Base-by-base conservation (phyloP, 2,888 invertebrate genomes). In the Pandemis cinnamomeana region DNA sequence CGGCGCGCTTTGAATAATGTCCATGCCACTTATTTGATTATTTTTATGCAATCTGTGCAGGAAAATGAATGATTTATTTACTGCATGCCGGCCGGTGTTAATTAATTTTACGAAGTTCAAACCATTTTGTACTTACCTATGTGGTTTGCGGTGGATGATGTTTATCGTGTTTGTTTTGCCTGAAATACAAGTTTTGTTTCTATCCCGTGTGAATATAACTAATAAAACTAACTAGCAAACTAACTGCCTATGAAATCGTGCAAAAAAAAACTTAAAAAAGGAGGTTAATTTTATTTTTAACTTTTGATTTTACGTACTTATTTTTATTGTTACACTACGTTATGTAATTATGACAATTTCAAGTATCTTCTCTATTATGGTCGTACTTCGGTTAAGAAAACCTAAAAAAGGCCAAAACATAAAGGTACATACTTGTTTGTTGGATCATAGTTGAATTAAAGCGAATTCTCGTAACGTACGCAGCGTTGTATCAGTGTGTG, bases 1-100 rank as follows among this genome's bases (percentile, higher is more conserved):
- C 88, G 89, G 84, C 87, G 84, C 81, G 87, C 86, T 89, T 88
- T 91, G 91, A 93, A 90, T 92, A 91, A 92, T 92, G 91, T 87
- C 89, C 91, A 90, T 88, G 89, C 87, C 91, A 92, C 91, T 92
- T 93, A 93, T 92, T 93, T 92, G 91, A 93, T 92, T 93, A 93
- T 92, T 92, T 93, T 93, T 93, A 91, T 93, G 92, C 93, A 93
- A 93, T 92, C 91, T 92, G 91, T 86, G 86, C 89, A 83, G 89
- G 84, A 88, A 91, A 93, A 91, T 90, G 89, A 91, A 89, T 88
- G 88, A 90, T 91, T 91, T 90, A 91, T 90, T 90, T 87, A 86
- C 87, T 86, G 87, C 86, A 88, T 83, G 84, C 80, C 81, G 83
- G 85, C 86, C 83, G 83, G 82, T 90, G 90, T 91, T 91, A 92